Percentiles rank a stretch among this genome's conserved stretches.
Evolutionary conservation across 2,797 vertebrate genomes (phyloP).

Genomic region (Phataginus tricuspis): DNA sequence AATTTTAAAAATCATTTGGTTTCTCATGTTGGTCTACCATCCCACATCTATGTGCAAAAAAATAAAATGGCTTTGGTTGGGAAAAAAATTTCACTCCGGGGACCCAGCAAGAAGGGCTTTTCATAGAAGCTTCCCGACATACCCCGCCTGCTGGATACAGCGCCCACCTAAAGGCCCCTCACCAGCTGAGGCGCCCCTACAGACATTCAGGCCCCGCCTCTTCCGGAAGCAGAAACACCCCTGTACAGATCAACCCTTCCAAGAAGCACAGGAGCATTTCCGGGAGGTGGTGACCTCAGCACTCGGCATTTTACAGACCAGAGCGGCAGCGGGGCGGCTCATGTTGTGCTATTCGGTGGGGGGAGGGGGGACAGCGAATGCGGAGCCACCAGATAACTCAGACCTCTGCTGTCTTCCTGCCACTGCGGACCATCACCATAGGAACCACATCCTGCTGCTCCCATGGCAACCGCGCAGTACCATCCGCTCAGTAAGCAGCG

Average conservation of each 20-base stretch:
- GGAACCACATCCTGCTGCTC: slow-evolving; percentile 91
- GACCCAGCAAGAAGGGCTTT: background rate
- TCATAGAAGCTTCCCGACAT: background rate
- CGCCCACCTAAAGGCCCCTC: background rate
- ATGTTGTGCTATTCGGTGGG: background rate
- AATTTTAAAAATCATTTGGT: background rate
- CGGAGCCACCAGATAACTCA: slow-evolving; percentile 70
- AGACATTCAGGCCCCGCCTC: background rate
- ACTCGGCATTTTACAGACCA: background rate
- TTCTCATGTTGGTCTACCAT: background rate
- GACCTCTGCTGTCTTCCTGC: slow-evolving; percentile 81
- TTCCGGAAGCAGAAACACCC: background rate
- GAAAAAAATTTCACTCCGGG: background rate
- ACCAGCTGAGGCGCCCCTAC: too few relatives aligned
- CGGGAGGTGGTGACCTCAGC: background rate
- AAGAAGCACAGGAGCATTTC: background rate
- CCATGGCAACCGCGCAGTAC: slow-evolving; percentile 87
- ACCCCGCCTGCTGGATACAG: background rate
- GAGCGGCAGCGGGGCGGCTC: background rate
- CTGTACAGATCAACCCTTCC: background rate
- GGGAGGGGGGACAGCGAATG: background rate
- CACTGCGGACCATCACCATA: slow-evolving; percentile 89
- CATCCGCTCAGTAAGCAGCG: slow-evolving; percentile 81
- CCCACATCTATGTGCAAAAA: background rate
- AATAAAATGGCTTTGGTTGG: background rate